These are phyloP conservation scores for Chirona hameri DNA, from an alignment of 2,888 invertebrate species.

Conservation along the genomic window DNA sequence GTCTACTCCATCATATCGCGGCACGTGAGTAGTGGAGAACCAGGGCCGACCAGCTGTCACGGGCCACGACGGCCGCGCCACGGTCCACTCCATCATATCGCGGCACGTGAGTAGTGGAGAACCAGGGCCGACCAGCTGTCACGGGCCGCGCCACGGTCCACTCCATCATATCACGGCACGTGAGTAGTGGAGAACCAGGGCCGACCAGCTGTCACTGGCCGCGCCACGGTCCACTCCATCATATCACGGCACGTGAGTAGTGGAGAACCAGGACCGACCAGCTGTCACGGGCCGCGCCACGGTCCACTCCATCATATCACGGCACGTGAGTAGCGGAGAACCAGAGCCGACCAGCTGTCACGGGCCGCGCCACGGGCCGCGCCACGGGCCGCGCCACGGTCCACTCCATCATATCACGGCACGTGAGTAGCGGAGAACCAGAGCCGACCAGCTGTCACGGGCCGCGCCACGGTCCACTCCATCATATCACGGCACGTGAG, in stretches of 20 bases:
- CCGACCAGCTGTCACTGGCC: conserved; percentile 54
- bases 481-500: conserved; percentile 89
- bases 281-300: conserved; percentile 78
- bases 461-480: conserved; percentile 96
- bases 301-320: conserved; percentile 95
- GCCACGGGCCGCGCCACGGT: conserved; percentile 98
- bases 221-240: conserved; percentile 97
- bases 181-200: conserved; percentile 45
- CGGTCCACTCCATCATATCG: conserved; percentile 96
- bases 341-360: too few species aligned
- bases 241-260: conserved; percentile 79
- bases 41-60: conserved; percentile 71
- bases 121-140: too few species aligned
- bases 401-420: conserved; percentile 94
- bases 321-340: conserved; percentile 64
- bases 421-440: conserved; percentile 56
- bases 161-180: conserved; percentile 94
- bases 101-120: conserved; percentile 64
- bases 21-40: conserved; percentile 59
- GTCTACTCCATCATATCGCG: conserved; percentile 97
- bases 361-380: too few species aligned
- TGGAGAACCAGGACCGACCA: too few species aligned
- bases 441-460: conserved; percentile 46
- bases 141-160: conserved; percentile 96
- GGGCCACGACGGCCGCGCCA: conserved; percentile 97